These are phyloP conservation scores for Epiblema foenella DNA, from an alignment of 2,888 invertebrate species.

Conservation along the genomic window DNA sequence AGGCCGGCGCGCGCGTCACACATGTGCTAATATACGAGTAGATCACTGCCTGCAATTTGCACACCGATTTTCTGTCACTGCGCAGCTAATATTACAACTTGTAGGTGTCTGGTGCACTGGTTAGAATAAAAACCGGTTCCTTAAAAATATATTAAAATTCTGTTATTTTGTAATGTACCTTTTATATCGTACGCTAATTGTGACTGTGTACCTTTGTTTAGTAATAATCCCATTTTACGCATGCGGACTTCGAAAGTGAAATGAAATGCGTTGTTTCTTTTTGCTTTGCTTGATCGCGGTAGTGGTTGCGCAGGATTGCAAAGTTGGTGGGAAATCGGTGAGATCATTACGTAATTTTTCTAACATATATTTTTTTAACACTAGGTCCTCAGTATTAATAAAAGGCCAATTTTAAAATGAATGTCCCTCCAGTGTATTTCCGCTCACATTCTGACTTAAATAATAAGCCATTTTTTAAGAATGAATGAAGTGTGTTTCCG, in stretches of 20 bases:
- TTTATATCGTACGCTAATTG: no score
- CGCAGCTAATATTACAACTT: background rate
- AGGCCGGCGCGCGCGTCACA: constrained; percentile 15
- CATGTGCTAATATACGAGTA: background rate
- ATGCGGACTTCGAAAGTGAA: background rate
- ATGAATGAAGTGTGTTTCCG: no score
- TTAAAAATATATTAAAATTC: no score
- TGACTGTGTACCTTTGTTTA: no score
- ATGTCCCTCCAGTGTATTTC: no score
- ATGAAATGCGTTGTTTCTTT: constrained; percentile 49
- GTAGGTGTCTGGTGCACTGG: background rate
- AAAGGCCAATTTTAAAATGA: no score
- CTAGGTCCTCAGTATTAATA: no score
- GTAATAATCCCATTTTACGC: background rate
- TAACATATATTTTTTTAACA: background rate
- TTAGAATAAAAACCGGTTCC: no score
- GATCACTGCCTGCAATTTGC: background rate
- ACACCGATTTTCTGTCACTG: constrained; percentile 4
- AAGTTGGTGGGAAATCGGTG: constrained; percentile 71
- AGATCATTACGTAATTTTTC: background rate
- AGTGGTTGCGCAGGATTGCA: constrained; percentile 68
- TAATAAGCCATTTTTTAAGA: no score
- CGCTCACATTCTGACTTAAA: no score
- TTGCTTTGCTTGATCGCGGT: constrained; percentile 48
- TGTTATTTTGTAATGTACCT: no score